A percentile compares a stretch with the other conserved stretches of the same genome.
Conservation (phyloP, 2,113 vertebrate genomes). For the Erythrocercus mccallii region DNA sequence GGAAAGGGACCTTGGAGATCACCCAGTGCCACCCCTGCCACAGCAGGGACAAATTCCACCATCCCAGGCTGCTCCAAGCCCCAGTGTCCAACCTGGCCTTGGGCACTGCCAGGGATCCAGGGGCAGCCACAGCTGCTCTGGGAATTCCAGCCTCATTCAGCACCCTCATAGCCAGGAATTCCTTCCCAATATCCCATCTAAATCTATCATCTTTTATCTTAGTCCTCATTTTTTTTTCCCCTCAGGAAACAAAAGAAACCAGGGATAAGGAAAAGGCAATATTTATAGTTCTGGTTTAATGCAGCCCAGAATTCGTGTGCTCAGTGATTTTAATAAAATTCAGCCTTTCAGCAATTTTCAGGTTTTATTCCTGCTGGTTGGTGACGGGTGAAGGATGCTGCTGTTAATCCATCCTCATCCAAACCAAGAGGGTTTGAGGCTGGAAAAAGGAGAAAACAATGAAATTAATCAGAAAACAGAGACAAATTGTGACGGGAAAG, state of each 20-base stretch:
- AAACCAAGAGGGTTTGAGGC: background rate
- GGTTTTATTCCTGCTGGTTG: background rate
- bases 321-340: background rate
- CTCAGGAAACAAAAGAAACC: background rate
- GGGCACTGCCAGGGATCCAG: background rate
- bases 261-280: background rate
- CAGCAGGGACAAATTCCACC: background rate
- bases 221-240: background rate
- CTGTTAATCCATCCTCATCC: background rate
- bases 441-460: background rate
- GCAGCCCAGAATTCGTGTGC: accelerated
- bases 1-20: no score
- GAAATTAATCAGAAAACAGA: background rate
- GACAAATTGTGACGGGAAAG: background rate
- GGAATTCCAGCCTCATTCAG: accelerated
- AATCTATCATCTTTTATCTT: background rate
- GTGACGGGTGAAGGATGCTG: background rate
- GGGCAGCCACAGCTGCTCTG: background rate
- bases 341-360: background rate
- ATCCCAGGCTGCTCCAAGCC: accelerated
- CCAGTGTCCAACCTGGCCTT: accelerated
- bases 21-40: background rate
- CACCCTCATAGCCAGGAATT: background rate
- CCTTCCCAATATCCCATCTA: background rate
- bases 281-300: background rate